Conservation (phyloP, 2,797 vertebrate species). For the Chaenodraco wilsoni region DNA sequence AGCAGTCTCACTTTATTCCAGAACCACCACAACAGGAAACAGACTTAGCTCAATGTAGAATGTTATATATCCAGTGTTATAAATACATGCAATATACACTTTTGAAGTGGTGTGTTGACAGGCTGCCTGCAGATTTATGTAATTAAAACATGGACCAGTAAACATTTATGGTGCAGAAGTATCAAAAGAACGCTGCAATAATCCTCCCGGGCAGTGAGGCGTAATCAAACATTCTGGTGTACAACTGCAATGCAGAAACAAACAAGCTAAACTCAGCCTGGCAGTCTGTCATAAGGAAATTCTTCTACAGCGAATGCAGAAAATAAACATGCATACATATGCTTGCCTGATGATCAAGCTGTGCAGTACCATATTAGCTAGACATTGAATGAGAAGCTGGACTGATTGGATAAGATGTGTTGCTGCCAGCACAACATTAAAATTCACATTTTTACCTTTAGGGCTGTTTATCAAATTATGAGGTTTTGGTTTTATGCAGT, state of each 20-base stretch:
- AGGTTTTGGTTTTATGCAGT: too few relatives aligned
- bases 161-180: conserved; percentile 45
- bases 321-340: conserved; percentile 1
- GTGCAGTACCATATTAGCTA: not conserved
- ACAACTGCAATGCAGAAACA: conserved; percentile 40
- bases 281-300: conserved; percentile 20
- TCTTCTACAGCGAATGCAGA: conserved; percentile 8
- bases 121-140: conserved; percentile 7
- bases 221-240: conserved; percentile 43
- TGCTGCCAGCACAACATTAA: not conserved
- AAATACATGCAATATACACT: conserved; percentile 33
- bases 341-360: not conserved
- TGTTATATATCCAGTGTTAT: conserved; percentile 4
- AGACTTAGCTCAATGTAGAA: not conserved
- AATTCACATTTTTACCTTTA: too few relatives aligned
- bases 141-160: conserved; percentile 36
- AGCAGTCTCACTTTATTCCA: not conserved
- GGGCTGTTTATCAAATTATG: too few relatives aligned
- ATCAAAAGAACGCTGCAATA: conserved; percentile 60
- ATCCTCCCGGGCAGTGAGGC: conserved; percentile 39
- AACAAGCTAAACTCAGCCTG: conserved; percentile 43
- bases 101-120: conserved; percentile 29
- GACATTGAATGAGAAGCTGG: not conserved
- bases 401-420: conserved; percentile 2
- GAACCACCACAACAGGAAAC: not conserved